A percentile compares a stretch with the other conserved stretches of the same genome.
Evolutionary conservation across 2,888 invertebrate species (phyloP).

Genomic region (Agrenia bidenticulata): DNA sequence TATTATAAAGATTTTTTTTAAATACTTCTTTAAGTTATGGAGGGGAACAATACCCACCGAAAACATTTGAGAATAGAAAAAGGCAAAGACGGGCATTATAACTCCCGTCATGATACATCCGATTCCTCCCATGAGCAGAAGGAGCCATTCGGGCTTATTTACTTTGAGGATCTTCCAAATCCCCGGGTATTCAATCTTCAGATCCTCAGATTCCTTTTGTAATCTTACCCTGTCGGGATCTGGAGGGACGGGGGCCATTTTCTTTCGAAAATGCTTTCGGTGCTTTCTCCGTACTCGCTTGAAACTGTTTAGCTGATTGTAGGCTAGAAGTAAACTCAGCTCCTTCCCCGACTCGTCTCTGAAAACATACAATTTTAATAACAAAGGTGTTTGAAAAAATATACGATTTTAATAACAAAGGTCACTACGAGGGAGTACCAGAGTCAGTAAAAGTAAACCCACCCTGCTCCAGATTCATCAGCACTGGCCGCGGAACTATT

Average conservation of each 20-base stretch:
- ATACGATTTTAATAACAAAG: background rate
- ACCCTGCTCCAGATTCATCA: slow-evolving; percentile 25
- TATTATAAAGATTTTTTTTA: background rate
- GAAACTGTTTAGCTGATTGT: slow-evolving; percentile 25
- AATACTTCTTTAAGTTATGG: slow-evolving; percentile 3
- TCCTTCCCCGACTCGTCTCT: slow-evolving; percentile 37
- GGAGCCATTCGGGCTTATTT: slow-evolving; percentile 55
- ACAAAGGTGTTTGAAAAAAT: background rate
- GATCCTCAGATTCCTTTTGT: slow-evolving; percentile 42
- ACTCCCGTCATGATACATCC: slow-evolving; percentile 55
- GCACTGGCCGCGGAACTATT: slow-evolving; percentile 39
- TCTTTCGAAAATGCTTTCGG: slow-evolving; percentile 27
- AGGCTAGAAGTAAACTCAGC: slow-evolving; percentile 30
- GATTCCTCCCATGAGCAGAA: slow-evolving; percentile 54
- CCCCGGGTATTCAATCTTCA: slow-evolving; percentile 50
- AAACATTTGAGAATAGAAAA: slow-evolving; percentile 57
- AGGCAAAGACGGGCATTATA: slow-evolving; percentile 55
- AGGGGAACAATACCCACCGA: slow-evolving; percentile 54
- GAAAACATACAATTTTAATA: background rate
- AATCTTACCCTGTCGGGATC: slow-evolving; percentile 46
- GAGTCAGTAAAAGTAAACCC: slow-evolving; percentile 2
- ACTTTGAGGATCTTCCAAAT: slow-evolving; percentile 52
- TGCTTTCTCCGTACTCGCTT: slow-evolving; percentile 24
- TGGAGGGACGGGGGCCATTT: slow-evolving; percentile 29
- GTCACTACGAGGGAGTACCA: background rate